These are phyloP conservation scores for Cordilura impudica DNA, from an alignment of 2,888 invertebrate genomes.

Conservation along the genomic window DNA sequence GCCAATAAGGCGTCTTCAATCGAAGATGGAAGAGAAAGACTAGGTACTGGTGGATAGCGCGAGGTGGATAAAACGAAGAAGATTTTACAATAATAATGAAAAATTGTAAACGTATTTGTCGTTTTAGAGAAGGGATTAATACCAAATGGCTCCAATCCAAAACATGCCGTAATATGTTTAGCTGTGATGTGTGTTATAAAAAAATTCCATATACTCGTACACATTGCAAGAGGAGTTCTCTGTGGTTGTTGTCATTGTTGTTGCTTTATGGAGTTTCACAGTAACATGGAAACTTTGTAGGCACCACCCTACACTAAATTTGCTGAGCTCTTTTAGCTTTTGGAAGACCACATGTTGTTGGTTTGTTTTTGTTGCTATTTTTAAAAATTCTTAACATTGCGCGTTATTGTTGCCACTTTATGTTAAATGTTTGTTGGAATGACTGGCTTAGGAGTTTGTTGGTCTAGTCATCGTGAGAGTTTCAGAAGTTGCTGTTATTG, in stretches of 20 bases:
- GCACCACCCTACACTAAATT: slow-evolving; percentile 56
- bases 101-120: slow-evolving; percentile 62
- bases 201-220: slow-evolving; percentile 57
- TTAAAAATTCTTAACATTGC: slow-evolving; percentile 52
- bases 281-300: slow-evolving; percentile 25
- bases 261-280: slow-evolving; percentile 4
- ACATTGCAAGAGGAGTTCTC: slow-evolving; percentile 1
- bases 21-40: slow-evolving; percentile 11
- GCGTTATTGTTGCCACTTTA: slow-evolving; percentile 62
- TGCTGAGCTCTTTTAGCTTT: slow-evolving; percentile 25
- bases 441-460: slow-evolving; percentile 18
- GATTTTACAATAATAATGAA: slow-evolving; percentile 60
- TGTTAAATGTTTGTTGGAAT: slow-evolving; percentile 59
- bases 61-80: slow-evolving; percentile 4
- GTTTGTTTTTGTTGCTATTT: slow-evolving; percentile 5
- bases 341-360: slow-evolving; percentile 24
- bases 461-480: slow-evolving; percentile 60
- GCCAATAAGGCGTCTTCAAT: slow-evolving; percentile 61
- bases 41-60: background rate
- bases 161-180: slow-evolving; percentile 58
- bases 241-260: background rate
- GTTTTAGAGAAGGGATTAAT: slow-evolving; percentile 57
- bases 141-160: slow-evolving; percentile 40
- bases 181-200: slow-evolving; percentile 56
- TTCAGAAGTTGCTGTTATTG: slow-evolving; percentile 36